Evolutionary conservation across 2,888 invertebrate species (phyloP).

Genomic region (Acleris sparsana): DNA sequence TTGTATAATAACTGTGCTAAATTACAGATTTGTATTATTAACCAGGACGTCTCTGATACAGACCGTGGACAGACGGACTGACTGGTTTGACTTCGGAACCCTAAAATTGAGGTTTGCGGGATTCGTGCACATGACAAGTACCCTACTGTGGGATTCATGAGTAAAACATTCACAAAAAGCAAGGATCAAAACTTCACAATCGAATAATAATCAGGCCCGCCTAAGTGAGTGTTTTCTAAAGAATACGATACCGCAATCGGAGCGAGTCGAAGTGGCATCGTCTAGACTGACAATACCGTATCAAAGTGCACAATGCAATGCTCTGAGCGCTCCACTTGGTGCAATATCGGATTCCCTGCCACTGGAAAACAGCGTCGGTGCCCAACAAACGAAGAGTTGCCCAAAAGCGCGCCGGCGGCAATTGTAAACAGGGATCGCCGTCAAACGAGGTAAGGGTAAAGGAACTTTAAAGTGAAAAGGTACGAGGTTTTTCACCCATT

Average conservation of each 20-base stretch:
- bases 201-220: conserved; percentile 13
- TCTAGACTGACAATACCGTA: conserved; percentile 62
- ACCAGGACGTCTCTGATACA: too few relatives aligned
- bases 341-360: conserved; percentile 67
- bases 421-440: conserved; percentile 22
- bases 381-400: conserved; percentile 48
- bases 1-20: too few relatives aligned
- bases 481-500: too few relatives aligned
- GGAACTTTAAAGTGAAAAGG: neutral
- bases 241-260: conserved; percentile 56
- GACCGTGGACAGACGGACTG: too few relatives aligned
- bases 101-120: too few relatives aligned
- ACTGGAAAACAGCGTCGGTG: conserved; percentile 39
- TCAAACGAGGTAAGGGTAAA: conserved; percentile 9
- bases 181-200: conserved; percentile 5
- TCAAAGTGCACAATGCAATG: conserved; percentile 65
- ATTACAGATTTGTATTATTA: too few relatives aligned
- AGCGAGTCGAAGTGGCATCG: conserved; percentile 55
- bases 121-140: too few relatives aligned
- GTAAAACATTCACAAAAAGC: neutral
- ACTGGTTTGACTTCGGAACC: too few relatives aligned
- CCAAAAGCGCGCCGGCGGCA: conserved; percentile 35
- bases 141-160: too few relatives aligned
- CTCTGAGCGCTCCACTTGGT: conserved; percentile 59
- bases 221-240: conserved; percentile 43